These are phyloP conservation scores for Brachionus koreanus DNA, from an alignment of 1,140 invertebrate genomes.

Conservation along the genomic window DNA sequence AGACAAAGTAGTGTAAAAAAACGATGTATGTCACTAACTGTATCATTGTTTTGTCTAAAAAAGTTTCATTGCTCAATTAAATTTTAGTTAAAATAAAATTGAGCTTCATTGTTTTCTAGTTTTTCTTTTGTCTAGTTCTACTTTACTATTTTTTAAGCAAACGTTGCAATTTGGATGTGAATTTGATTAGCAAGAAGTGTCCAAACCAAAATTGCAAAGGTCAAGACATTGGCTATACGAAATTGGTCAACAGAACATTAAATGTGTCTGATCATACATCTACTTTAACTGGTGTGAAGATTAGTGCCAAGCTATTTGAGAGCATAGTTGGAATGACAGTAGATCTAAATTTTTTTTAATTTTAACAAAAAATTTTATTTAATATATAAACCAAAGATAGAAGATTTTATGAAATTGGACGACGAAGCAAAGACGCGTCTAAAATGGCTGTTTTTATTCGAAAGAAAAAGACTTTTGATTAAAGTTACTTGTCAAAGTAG, in stretches of 20 bases:
- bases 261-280: conserved; percentile 14
- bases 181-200: not conserved
- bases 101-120: too few relatives aligned
- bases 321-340: conserved; percentile 33
- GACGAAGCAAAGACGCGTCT: not conserved
- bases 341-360: not conserved
- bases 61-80: too few relatives aligned
- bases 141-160: too few relatives aligned
- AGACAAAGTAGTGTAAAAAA: too few relatives aligned
- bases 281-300: not conserved
- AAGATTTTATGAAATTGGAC: conserved; percentile 16
- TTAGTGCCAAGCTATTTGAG: not conserved
- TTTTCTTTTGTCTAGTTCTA: too few relatives aligned
- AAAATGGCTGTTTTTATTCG: conserved; percentile 36
- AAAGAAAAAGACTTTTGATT: not conserved
- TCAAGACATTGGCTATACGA: not conserved
- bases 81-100: too few relatives aligned
- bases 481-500: conserved; percentile 23
- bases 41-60: too few relatives aligned
- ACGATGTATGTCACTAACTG: too few relatives aligned
- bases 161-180: not conserved
- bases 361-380: not conserved
- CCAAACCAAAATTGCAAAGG: conserved; percentile 21
- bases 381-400: not conserved
- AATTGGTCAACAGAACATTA: not conserved